phyloP scores from a whole-genome alignment of 2,888 invertebrate species.

The Halocaridina rubra region DNA sequence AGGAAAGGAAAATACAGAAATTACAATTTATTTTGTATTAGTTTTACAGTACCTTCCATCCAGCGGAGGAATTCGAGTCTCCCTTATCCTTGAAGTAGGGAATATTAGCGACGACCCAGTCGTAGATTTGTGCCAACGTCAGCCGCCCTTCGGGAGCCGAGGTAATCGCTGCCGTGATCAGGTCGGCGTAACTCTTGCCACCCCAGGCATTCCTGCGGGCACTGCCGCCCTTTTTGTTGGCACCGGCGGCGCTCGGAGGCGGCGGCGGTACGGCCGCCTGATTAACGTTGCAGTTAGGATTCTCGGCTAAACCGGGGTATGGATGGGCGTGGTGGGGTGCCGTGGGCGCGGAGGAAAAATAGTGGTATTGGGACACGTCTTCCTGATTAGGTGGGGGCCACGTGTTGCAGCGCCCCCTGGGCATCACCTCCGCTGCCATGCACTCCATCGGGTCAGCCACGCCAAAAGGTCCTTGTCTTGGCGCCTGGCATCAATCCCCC shows the following conservation, averaged over 20 bases:
- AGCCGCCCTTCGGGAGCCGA: slow-evolving; percentile 94
- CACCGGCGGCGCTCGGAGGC: no score
- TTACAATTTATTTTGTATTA: no score
- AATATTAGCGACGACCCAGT: slow-evolving; percentile 99
- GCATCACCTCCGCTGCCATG: slow-evolving; percentile 44
- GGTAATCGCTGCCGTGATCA: slow-evolving; percentile 98
- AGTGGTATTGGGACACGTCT: slow-evolving; percentile 15
- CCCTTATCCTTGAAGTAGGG: slow-evolving; percentile 99
- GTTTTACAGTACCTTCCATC: slow-evolving; percentile 95
- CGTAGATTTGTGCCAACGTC: slow-evolving; percentile 98
- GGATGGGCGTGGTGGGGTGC: slow-evolving; percentile 19
- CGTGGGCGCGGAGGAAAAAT: slow-evolving; percentile 16
- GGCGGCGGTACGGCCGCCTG: slow-evolving; percentile 51
- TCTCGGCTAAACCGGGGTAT: slow-evolving; percentile 37
- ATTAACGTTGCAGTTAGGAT: slow-evolving; percentile 27
- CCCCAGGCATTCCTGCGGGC: slow-evolving; percentile 97
- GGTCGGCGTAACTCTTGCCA: slow-evolving; percentile 97
- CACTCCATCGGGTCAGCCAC: slow-evolving; percentile 28
- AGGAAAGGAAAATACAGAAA: neutral
- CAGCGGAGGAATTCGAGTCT: slow-evolving; percentile 98
- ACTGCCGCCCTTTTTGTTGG: slow-evolving; percentile 87
- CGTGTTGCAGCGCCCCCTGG: slow-evolving; percentile 62
- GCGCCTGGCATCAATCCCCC: no score
- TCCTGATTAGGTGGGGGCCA: slow-evolving; percentile 82
- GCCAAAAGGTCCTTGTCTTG: no score